Conservation (phyloP, 2,113 vertebrate species). For the Ctenodactylus gundi region DNA sequence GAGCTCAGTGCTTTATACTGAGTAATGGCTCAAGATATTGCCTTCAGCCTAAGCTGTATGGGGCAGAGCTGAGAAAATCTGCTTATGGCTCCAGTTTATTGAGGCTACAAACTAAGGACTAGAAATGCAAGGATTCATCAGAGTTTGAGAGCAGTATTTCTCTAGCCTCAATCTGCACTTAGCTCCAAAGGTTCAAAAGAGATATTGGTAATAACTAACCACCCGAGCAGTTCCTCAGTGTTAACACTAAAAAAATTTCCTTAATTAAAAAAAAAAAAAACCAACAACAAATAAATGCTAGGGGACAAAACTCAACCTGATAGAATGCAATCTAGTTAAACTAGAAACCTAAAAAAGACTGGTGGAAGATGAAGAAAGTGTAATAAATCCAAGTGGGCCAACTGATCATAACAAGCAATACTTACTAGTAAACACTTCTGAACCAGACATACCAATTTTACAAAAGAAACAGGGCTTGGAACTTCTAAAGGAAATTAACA, state of each 20-base stretch:
- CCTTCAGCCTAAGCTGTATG: conserved; percentile 57
- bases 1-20: conserved; percentile 65
- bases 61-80: conserved; percentile 58
- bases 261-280: conserved; percentile 54
- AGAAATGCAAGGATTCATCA: conserved; percentile 36
- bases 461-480: conserved; percentile 49
- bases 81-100: conserved; percentile 56
- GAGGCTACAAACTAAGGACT: conserved; percentile 57
- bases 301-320: conserved; percentile 70
- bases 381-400: conserved; percentile 75
- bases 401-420: conserved; percentile 68
- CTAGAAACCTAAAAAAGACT: conserved; percentile 50
- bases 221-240: conserved; percentile 20
- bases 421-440: conserved; percentile 39
- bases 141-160: conserved; percentile 50
- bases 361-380: conserved; percentile 31
- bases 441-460: conserved; percentile 66
- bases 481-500: conserved; percentile 40
- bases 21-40: conserved; percentile 58
- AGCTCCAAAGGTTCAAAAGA: conserved; percentile 44
- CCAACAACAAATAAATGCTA: conserved; percentile 70
- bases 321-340: conserved; percentile 79
- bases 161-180: conserved; percentile 50
- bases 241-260: conserved; percentile 55
- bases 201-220: conserved; percentile 59